phyloP scores from a whole-genome alignment of 2,888 invertebrate genomes.

The Tolmerus cingulatus region DNA sequence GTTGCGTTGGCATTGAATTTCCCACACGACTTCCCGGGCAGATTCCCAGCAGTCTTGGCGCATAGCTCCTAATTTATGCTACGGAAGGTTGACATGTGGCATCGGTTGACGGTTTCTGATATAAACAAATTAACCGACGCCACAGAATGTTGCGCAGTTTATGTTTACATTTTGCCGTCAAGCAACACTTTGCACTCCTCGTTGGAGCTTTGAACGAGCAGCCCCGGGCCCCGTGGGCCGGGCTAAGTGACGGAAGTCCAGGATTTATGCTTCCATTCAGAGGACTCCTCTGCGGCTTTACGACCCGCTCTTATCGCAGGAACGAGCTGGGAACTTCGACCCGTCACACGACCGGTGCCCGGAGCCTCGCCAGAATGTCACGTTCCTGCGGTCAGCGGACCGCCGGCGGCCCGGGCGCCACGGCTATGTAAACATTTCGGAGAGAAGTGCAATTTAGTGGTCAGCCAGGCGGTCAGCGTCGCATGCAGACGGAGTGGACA shows the following conservation, averaged over 20 bases:
- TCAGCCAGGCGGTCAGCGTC: background rate
- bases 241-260: background rate
- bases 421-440: background rate
- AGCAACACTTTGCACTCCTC: background rate
- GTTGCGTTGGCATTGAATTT: background rate
- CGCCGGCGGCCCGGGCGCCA: background rate
- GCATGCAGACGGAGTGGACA: background rate
- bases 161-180: background rate
- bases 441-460: background rate
- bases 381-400: slow-evolving; percentile 3
- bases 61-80: background rate
- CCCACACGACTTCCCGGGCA: background rate
- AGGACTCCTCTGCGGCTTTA: background rate
- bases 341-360: background rate
- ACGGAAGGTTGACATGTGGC: background rate
- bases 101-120: background rate
- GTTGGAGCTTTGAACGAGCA: background rate
- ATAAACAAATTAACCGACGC: background rate
- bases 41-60: background rate
- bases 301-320: background rate
- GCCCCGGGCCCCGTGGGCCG: background rate
- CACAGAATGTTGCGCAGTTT: background rate
- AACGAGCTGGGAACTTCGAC: background rate
- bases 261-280: background rate
- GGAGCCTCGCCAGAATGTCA: background rate